Base-by-base conservation (phyloP, 2,797 vertebrate genomes). In the Melanotaenia boesemani region DNA sequence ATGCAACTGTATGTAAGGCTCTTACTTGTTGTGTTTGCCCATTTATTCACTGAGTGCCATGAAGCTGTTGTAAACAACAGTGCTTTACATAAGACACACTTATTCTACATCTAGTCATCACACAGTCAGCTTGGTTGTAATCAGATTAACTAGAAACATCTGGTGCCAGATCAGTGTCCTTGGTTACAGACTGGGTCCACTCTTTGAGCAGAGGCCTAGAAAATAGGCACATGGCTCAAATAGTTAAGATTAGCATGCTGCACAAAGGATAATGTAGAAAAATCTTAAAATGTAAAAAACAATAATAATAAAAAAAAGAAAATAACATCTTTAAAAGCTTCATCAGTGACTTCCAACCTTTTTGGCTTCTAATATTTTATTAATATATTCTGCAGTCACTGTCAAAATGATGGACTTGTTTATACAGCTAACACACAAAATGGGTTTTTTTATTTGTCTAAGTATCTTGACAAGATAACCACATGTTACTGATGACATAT, bases 111-210 rank as follows among this genome's bases (percentile, higher is more conserved):
- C 64, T 71, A 76, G 74, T 81, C 62, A 46, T 36, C 57, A 62
- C 58, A 63, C 77, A 65, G 30, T 79, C 36, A 60, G 20, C 56
- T 75, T 77, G 62, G 76, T 48, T 80, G 59, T 77, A 86, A 82
- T 83, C 34, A 82, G 68, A 84, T 72, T 77, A 80, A 69, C 58
- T 34, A 15, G 58, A 50, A 67, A 64, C 84, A 88, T 79, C 74
- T 86, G 83, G 56, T 74, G 67, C 73, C 64, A 77, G 67, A 77
- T 79, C 62, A 44, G 73, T 46, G 62, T 59, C 52, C 60, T 68
- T 57, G 36, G 65, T 70, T 63, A 72, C 58, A 32, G 64, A 46
- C 56, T 37, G 37, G 20, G 6, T 50, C 20, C 20, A 22, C 20
- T 50, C 46, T 41, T 13, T 41, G 16, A 44, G 6, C 41, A 18